These are phyloP conservation scores for Marronus borbonicus DNA, from an alignment of 2,888 invertebrate species.

Conservation along the genomic window DNA sequence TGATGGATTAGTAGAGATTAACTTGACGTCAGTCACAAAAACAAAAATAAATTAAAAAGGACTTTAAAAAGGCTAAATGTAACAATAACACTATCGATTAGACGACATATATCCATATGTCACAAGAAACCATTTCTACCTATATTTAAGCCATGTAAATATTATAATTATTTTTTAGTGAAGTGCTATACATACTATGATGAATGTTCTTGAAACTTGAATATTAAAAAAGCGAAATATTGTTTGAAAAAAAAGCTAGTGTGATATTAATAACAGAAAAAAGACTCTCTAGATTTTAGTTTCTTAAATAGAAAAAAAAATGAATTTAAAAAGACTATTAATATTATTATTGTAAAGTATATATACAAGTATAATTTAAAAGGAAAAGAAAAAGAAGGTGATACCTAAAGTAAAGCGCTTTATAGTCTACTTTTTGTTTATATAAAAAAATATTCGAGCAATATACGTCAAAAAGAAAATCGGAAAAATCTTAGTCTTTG, in stretches of 20 bases:
- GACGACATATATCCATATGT: constrained; percentile 10
- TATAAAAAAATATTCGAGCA: constrained; percentile 11
- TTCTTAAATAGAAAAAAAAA: constrained; percentile 26
- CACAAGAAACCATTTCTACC: constrained; percentile 26
- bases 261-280: constrained; percentile 52
- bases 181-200: constrained; percentile 46
- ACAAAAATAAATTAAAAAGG: background rate
- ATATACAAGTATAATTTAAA: constrained; percentile 26
- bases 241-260: constrained; percentile 41
- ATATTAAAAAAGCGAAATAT: constrained; percentile 15
- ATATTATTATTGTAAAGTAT: constrained; percentile 45
- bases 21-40: constrained; percentile 49
- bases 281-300: constrained; percentile 41
- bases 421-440: constrained; percentile 48
- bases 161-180: constrained; percentile 46
- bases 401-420: constrained; percentile 52
- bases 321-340: constrained; percentile 5
- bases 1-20: constrained; percentile 18
- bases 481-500: constrained; percentile 17
- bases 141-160: constrained; percentile 46
- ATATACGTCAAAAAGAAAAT: constrained; percentile 22
- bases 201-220: constrained; percentile 47
- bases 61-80: constrained; percentile 20
- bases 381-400: constrained; percentile 39
- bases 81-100: constrained; percentile 9